These are phyloP conservation scores for Oryzaephilus surinamensis DNA, from an alignment of 1,140 invertebrate species.

Conservation along the genomic window DNA sequence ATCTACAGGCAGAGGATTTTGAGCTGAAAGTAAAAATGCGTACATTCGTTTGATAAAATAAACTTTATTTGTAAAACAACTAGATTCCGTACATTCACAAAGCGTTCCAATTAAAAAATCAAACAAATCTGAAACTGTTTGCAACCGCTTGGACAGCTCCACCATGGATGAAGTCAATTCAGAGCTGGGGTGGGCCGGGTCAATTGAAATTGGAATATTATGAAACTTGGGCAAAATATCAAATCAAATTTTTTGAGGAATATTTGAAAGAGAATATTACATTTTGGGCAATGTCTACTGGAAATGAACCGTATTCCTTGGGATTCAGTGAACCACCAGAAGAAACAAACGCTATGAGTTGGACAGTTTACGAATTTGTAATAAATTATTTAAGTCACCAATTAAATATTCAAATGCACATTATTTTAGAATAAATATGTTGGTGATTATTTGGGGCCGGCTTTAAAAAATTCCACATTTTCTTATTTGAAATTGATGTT, in stretches of 20 bases:
- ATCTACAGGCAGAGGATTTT: constrained; percentile 35
- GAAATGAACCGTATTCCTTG: constrained; percentile 35
- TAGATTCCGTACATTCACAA: constrained; percentile 32
- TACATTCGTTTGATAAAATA: constrained; percentile 18
- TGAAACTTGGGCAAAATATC: constrained; percentile 51
- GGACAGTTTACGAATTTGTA: constrained; percentile 16
- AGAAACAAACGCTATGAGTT: constrained; percentile 40
- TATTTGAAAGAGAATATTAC: constrained; percentile 27
- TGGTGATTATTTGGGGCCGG: constrained; percentile 55
- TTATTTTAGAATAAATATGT: constrained; percentile 49
- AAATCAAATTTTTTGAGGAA: constrained; percentile 32
- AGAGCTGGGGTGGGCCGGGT: constrained; percentile 44
- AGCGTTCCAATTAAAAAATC: constrained; percentile 18
- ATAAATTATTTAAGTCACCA: not conserved
- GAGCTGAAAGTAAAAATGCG: constrained; percentile 29
- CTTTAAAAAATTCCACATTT: constrained; percentile 44
- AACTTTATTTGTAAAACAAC: constrained; percentile 6
- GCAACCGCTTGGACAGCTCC: constrained; percentile 76
- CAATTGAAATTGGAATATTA: constrained; percentile 41
- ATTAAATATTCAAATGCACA: not conserved
- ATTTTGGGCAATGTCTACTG: constrained; percentile 35
- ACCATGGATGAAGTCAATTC: constrained; percentile 86
- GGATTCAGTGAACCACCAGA: constrained; percentile 34
- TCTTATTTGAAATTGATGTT: constrained; percentile 51
- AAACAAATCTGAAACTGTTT: constrained; percentile 30